These are phyloP conservation scores for Ceratina australensis DNA, from an alignment of 1,140 invertebrate species.

Conservation along the genomic window DNA sequence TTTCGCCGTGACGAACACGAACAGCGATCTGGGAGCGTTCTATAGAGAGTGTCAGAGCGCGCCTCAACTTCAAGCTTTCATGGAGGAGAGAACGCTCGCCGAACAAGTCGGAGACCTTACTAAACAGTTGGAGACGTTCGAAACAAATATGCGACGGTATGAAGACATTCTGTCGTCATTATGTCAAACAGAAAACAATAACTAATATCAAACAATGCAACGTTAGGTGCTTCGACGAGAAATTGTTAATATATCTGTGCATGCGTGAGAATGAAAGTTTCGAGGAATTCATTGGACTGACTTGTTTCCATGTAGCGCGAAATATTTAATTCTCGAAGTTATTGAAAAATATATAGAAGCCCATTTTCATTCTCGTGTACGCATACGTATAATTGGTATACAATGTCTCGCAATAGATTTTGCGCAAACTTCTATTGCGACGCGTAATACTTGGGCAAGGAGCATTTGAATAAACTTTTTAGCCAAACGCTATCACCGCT, in stretches of 20 bases:
- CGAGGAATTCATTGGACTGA: no score
- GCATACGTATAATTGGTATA: slow-evolving; percentile 13
- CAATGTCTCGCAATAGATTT: slow-evolving; percentile 20
- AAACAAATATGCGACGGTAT: slow-evolving; percentile 86
- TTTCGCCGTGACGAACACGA: slow-evolving; percentile 81
- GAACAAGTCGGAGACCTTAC: slow-evolving; percentile 86
- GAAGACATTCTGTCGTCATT: slow-evolving; percentile 86
- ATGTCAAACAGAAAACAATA: slow-evolving; percentile 81
- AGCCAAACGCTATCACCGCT: slow-evolving; percentile 24
- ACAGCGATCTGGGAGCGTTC: slow-evolving; percentile 87
- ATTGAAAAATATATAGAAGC: no score
- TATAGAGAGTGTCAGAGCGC: slow-evolving; percentile 89
- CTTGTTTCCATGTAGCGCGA: no score
- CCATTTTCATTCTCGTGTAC: no score
- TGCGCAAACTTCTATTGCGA: slow-evolving; percentile 26
- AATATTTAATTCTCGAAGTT: no score
- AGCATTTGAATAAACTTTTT: slow-evolving; percentile 22
- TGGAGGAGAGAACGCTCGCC: slow-evolving; percentile 81
- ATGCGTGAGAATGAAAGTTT: no score
- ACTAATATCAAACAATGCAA: slow-evolving; percentile 64
- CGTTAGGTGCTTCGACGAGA: slow-evolving; percentile 11
- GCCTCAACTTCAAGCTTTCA: slow-evolving; percentile 84
- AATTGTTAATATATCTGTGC: slow-evolving; percentile 32
- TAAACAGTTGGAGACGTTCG: slow-evolving; percentile 87
- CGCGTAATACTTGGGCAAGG: neutral